Evolutionary conservation across 2,888 invertebrate species (phyloP), one percentile per base, ranked within the genome.

Genomic region (Drosophila kanekoi): DNA sequence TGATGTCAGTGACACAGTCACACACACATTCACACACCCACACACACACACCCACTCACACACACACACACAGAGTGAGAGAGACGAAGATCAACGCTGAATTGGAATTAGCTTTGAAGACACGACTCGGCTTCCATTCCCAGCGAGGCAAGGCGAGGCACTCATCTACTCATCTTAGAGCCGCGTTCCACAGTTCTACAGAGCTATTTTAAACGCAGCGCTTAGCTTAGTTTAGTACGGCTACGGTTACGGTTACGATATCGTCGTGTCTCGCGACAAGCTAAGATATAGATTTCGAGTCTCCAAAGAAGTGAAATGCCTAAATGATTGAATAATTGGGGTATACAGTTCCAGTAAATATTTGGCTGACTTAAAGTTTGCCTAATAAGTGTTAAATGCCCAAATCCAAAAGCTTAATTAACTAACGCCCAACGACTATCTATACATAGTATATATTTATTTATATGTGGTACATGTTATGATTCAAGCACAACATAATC

Each of bases 171-270:
- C 53, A 52, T 61, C 77, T 77, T 66, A 56, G 77, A 71, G 47
- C 70, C 56, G 37, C 47, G 38, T 66, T 65, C 54, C 57, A 72
- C 62, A 72, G 47, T 44, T 23, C 28, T 32, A 40, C 49, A 40
- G 45, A 72, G 54, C 45, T 54, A 33, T 37, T 51, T 43, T 43
- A 37, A 63, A 59, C 58, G 60, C 53, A 49, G 60, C 64, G 59
- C 49, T 81, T 80, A 83, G 84, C 77, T 87, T 80, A 83, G 87
- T 83, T 83, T 87, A 83, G 83, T 84, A 79, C 79, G 81, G 41
- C 72, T 63, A 82, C 82, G 63, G 53, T 52, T 64, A 72, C 63
- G 77, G 49, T 41, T 72, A 54, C 49, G 73, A 48, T 67, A 66
- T 72, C 63, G 47, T 54, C 45, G 52, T 23, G 16, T 14, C 35